Base-by-base conservation (phyloP, 2,113 vertebrate genomes). In the Trichomycterus rosablanca region DNA sequence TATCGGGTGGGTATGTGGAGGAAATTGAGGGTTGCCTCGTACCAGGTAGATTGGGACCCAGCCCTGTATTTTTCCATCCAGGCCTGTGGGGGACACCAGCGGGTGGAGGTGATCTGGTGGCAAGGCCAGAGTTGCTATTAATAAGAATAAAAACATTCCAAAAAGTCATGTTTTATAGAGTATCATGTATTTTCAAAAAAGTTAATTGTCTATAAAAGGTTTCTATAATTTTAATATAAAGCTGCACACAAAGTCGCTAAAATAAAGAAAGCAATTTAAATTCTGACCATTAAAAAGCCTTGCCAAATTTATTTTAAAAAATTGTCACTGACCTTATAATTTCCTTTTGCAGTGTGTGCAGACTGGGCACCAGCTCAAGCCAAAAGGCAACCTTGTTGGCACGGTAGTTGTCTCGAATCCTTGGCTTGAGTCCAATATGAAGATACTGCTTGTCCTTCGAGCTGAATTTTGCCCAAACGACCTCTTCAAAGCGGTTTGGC, bases 341-440 rank as follows among this genome's bases (percentile, higher is more conserved):
- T 72, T 89, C 85, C 71, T 90, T 88, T 52, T 92, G 90, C 61
- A 98, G 88, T 83, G 90, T 92, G 87, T 96, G 93, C 64, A 98
- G 90, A 76, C 95, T 94, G 66, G 96, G 96, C 75, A 98, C 94
- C 77, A 97, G 83, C 84, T 98, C 96, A 71, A 98, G 78, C 96
- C 96, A 98, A 67, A 98, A 93, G 79, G 97, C 97, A 74, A 98
- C 96, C 77, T 98, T 98, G 74, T 97, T 97, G 74, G 96, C 96
- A 60, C 96, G 90, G 73, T 98, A 98, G 83, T 98, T 95, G 85
- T 98, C 96, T 80, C 97, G 91, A 63, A 98, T 93, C 12, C 95
- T 90, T 53, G 96, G 96, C 85, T 98, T 98, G 84, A 98, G 87
- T 77, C 96, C 96, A 76, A 98, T 97, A 60, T 98, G 96, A 73